Base-by-base conservation (phyloP, 2,113 vertebrate genomes). In the Prunella himalayana region DNA sequence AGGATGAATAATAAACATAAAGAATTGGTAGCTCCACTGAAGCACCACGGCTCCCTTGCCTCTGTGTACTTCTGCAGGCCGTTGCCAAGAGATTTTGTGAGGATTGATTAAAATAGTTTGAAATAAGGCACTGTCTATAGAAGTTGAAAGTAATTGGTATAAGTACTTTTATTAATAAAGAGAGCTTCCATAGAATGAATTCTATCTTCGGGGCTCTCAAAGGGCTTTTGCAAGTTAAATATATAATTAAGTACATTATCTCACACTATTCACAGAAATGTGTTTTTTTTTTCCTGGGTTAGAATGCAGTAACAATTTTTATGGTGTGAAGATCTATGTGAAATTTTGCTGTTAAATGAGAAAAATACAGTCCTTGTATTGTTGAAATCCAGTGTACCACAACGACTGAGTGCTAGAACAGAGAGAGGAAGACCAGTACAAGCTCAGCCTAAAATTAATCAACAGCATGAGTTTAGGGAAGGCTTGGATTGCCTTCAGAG, bases 51-150 rank as follows among this genome's bases (percentile, higher is more conserved):
- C 68, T 96, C 92, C 71, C 79, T 65, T 90, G 66, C 59, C 57
- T 92, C 78, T 76, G 15, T 86, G 21, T 69, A 35, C 83, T 72
- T 95, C 77, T 69, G 31, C 45, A 57, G 4, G 24, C 91, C 33
- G 68, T 73, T 96, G 94, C 93, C 95, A 94, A 83, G 95, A 96
- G 96, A 95, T 88, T 97, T 91, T 63, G 87, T 93, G 71, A 95
- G 85, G 82, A 63, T 94, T 97, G 96, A 96, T 97, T 97, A 97
- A 96, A 96, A 94, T 72, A 94, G 87, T 94, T 91, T 39, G 87
- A 95, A 96, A 95, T 66, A 70, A 97, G 56, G 84, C 79, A 31
- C 91, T 88, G 87, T 85, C 94, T 95, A 39, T 88, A 72, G 78
- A 90, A 95, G 92, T 97, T 96, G 66, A 88, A 95, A 95, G 94